Base-by-base conservation (phyloP, 2,113 vertebrate species). In the Vulpes ferrilata region DNA sequence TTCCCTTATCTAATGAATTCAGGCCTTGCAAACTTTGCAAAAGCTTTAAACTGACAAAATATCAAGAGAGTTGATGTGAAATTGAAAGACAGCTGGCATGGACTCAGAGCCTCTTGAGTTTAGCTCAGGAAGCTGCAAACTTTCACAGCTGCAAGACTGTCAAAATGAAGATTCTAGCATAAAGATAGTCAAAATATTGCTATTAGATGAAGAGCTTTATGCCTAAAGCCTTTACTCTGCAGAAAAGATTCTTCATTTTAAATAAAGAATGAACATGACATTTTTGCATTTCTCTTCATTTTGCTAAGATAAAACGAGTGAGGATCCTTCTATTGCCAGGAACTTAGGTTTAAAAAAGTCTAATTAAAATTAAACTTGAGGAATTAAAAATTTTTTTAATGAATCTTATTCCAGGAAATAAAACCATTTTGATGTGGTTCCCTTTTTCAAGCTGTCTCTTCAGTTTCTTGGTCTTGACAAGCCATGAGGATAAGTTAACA, bases 1-100 rank as follows among this genome's bases (percentile, higher is more conserved):
- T 98, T 98, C 93, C 82, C 95, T 98, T 97, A 96, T 96, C 97
- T 98, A 97, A 98, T 97, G 95, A 98, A 98, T 97, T 97, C 97
- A 98, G 96, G 95, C 97, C 91, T 76, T 67, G 81, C 82, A 97
- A 96, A 96, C 93, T 98, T 97, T 71, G 94, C 80, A 96, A 71
- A 96, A 88, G 96, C 95, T 98, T 97, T 96, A 83, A 97, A 94
- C 95, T 96, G 95, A 98, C 95, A 97, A 97, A 96, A 92, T 92
- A 97, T 93, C 13, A 69, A 92, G 96, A 97, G n/a, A 97, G 76
- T 97, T 84, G 96, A 97, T 81, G 57, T 87, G 88, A 97, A 97
- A 97, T 79, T 95, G 95, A 96, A 97, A 97, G 97, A 95, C 90
- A 97, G 91, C 74, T 95, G 96, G 96, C 90, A 25, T 5, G 53